phyloP scores from a whole-genome alignment of 2,797 vertebrate species.

The Pangasius mekongensis region DNA sequence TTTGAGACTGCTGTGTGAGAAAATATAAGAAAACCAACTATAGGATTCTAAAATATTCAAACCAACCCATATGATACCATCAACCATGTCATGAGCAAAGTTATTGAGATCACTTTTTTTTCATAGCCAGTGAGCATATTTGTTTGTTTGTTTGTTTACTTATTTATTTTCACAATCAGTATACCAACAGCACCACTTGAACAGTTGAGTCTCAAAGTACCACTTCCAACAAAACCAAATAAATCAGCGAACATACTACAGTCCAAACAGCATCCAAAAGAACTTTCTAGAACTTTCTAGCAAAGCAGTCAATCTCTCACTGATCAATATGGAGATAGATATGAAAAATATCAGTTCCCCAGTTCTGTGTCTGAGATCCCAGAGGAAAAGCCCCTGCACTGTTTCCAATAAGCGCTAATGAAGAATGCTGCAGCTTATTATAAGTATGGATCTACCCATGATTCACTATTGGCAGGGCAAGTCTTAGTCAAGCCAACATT shows the following conservation, averaged over 20 bases:
- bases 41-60: background rate
- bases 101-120: background rate
- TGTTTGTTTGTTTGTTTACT: background rate
- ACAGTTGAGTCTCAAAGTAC: background rate
- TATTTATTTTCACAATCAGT: background rate
- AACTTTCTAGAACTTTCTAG: no score
- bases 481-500: constrained; percentile 34
- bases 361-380: background rate
- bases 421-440: constrained; percentile 58
- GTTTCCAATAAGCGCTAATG: constrained; percentile 57
- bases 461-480: constrained; percentile 54
- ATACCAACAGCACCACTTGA: background rate
- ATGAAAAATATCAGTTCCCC: constrained; percentile 26
- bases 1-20: background rate
- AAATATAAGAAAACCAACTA: background rate
- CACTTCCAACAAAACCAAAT: background rate
- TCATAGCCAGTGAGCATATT: background rate
- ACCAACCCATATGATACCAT: background rate
- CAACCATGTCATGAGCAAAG: background rate
- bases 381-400: constrained; percentile 21
- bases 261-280: background rate
- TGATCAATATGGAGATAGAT: constrained; percentile 34
- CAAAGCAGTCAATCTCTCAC: background rate
- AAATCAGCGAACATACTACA: background rate
- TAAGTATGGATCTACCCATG: constrained; percentile 59